Base-by-base conservation (phyloP, 2,797 vertebrate genomes). In the Benthosema pterotum region DNA sequence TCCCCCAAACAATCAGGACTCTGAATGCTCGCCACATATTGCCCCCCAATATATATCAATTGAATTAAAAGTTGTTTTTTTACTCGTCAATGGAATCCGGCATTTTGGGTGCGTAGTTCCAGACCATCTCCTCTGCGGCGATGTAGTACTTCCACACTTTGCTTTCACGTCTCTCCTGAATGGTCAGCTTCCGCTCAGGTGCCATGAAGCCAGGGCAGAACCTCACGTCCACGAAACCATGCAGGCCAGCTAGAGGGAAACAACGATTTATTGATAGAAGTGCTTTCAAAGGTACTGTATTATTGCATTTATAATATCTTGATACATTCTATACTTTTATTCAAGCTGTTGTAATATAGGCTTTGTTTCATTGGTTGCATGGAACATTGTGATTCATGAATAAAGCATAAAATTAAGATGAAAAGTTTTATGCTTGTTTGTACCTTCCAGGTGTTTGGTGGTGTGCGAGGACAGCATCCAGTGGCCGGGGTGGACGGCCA, bases 381-480 rank as follows among this genome's bases (percentile, higher is more conserved):
- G n/a, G n/a, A n/a, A n/a, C n/a, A n/a, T n/a, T n/a, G n/a, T n/a
- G n/a, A n/a, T n/a, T n/a, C n/a, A n/a, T n/a, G n/a, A n/a, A n/a
- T n/a, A n/a, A n/a, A n/a, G n/a, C n/a, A n/a, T n/a, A n/a, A n/a
- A n/a, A n/a, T n/a, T n/a, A n/a, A n/a, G n/a, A n/a, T n/a, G n/a
- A n/a, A n/a, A n/a, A n/a, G n/a, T n/a, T n/a, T n/a, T n/a, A n/a
- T 11, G 52, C 25, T 32, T 28, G 52, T 53, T 3, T 51, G 56
- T 88, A 94, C 98, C 95, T 92, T 96, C 91, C 43, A 95, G 74
- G 78, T 99, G 98, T 52, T 90, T 95, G 60, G 86, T 66, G 72
- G 91, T 88, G 52, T 95, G 89, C 32, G 97, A 99, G 52, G 96
- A 94, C 61, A 99, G 77, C 60, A 94, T 71, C 96, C 96, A 98